phyloP scores from a whole-genome alignment of 2,113 vertebrate species.

The Myotis davidii region DNA sequence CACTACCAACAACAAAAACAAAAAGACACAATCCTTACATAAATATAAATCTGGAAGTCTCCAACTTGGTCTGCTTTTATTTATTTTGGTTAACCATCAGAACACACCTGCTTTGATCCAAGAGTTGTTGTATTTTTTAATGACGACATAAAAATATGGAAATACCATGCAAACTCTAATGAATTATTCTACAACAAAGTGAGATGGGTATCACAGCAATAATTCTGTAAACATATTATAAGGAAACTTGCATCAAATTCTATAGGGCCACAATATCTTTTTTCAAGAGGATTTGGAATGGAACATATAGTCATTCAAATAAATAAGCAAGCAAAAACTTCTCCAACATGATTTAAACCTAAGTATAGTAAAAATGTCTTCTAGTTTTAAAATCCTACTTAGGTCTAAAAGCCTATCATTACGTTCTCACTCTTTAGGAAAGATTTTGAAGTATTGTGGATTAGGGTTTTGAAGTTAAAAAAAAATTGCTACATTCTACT shows the following conservation, averaged over 20 bases:
- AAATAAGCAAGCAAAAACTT: slow-evolving; percentile 45
- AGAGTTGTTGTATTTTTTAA: slow-evolving; percentile 59
- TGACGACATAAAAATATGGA: slow-evolving; percentile 42
- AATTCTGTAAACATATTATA: slow-evolving; percentile 52
- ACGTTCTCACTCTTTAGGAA: neutral
- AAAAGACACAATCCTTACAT: slow-evolving; percentile 67
- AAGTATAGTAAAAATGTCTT: neutral
- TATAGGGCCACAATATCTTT: neutral
- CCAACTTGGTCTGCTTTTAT: slow-evolving; percentile 55
- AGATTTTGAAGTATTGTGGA: neutral
- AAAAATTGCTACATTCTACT: neutral
- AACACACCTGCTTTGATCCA: slow-evolving; percentile 70
- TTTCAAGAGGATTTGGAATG: slow-evolving; percentile 24
- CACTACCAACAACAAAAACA: slow-evolving; percentile 63
- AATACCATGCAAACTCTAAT: slow-evolving; percentile 60
- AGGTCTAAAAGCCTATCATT: neutral
- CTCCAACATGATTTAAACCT: neutral
- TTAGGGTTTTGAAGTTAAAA: neutral
- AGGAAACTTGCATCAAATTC: slow-evolving; percentile 65
- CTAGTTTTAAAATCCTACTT: slow-evolving; percentile 21
- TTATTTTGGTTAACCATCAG: slow-evolving; percentile 49
- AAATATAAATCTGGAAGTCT: slow-evolving; percentile 4
- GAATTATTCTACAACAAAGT: slow-evolving; percentile 55
- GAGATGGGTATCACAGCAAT: slow-evolving; percentile 33
- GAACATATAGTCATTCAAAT: slow-evolving; percentile 40